These are phyloP conservation scores for Lithobates pipiens DNA, from an alignment of 2,797 vertebrate species.

Conservation along the genomic window DNA sequence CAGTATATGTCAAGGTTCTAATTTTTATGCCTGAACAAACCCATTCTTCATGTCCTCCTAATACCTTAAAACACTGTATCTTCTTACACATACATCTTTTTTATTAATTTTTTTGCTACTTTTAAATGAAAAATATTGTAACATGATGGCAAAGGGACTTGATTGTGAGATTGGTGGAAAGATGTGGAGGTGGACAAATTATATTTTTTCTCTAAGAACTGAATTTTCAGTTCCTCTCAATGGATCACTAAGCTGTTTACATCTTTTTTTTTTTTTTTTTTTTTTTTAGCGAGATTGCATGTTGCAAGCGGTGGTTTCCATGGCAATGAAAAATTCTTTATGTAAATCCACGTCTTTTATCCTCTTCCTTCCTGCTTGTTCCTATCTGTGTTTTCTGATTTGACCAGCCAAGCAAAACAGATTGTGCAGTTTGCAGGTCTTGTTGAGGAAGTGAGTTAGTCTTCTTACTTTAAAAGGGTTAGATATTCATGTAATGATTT, in stretches of 20 bases:
- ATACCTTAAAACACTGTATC: no score
- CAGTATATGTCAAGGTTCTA: no score
- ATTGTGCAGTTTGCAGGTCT: constrained; percentile 9
- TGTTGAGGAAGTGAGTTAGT: constrained; percentile 2
- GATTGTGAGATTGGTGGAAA: not conserved
- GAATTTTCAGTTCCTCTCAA: not conserved
- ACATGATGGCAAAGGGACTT: not conserved
- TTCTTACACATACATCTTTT: no score
- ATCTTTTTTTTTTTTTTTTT: constrained; percentile 37
- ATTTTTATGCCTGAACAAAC: no score
- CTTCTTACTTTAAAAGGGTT: constrained; percentile 1
- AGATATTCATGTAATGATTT: not conserved
- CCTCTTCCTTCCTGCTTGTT: constrained; percentile 12
- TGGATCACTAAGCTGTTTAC: constrained; percentile 8
- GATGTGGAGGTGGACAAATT: not conserved
- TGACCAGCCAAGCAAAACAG: constrained; percentile 32
- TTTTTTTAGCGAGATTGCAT: constrained; percentile 11
- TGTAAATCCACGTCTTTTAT: constrained; percentile 14
- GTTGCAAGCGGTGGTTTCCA: constrained; percentile 37
- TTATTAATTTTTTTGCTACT: no score
- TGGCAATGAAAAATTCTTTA: constrained; percentile 24
- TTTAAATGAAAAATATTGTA: not conserved
- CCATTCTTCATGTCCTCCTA: no score
- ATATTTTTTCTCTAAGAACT: not conserved
- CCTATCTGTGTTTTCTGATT: not conserved